Evolutionary conservation across 2,888 invertebrate species (phyloP).

Genomic region (Mythimna lalbum): DNA sequence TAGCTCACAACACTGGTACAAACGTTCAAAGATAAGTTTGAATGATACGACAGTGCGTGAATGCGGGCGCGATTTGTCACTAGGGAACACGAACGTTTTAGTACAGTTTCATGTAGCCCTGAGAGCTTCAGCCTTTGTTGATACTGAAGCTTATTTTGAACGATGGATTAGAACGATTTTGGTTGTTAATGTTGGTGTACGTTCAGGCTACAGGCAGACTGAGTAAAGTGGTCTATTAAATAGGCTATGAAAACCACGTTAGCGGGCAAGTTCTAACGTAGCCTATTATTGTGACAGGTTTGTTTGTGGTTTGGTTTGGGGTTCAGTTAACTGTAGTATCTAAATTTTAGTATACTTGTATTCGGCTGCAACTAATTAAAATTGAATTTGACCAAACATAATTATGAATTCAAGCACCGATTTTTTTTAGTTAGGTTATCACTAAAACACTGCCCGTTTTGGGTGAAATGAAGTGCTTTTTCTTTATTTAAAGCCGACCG

Average conservation of each 20-base stretch:
- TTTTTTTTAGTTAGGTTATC: not conserved
- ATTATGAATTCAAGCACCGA: no score
- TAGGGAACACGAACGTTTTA: slow-evolving; percentile 44
- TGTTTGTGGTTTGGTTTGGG: not conserved
- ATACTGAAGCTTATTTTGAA: slow-evolving; percentile 13
- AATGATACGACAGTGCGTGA: slow-evolving; percentile 53
- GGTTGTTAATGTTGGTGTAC: not conserved
- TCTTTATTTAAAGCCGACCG: no score
- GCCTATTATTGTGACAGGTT: not conserved
- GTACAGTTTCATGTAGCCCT: slow-evolving; percentile 49
- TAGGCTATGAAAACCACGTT: not conserved
- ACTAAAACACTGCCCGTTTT: not conserved
- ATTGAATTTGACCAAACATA: not conserved
- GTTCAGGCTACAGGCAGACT: not conserved
- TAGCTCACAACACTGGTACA: slow-evolving; percentile 17
- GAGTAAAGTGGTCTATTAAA: not conserved
- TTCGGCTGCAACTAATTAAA: not conserved
- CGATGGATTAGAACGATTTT: slow-evolving; percentile 11
- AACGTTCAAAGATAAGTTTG: slow-evolving; percentile 47
- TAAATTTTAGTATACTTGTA: not conserved
- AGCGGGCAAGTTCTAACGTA: not conserved
- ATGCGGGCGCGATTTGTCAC: slow-evolving; percentile 55
- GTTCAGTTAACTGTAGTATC: not conserved
- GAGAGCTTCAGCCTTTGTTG: slow-evolving; percentile 39
- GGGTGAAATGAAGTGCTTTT: no score